phyloP scores from a whole-genome alignment of 2,888 invertebrate genomes.

The Cacoxenus indagator region DNA sequence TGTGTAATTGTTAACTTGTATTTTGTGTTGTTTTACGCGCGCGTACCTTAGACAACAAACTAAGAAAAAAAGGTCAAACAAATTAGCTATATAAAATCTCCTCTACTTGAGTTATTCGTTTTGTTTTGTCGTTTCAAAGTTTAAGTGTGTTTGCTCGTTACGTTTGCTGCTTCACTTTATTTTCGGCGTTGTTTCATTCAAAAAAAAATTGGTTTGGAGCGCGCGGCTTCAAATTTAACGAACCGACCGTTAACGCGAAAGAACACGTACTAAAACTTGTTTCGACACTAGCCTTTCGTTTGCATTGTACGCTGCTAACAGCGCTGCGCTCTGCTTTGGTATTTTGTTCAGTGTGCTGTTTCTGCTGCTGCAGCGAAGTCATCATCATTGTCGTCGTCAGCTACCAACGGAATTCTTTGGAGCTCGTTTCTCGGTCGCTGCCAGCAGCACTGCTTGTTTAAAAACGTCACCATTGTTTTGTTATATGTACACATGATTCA shows the following conservation, averaged over 20 bases:
- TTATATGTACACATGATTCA: background rate
- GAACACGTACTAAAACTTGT: conserved; percentile 71
- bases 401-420: no score
- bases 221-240: conserved; percentile 47
- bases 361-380: background rate
- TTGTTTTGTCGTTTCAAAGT: no score
- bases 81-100: no score
- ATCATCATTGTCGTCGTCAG: no score
- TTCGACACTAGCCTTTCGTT: conserved; percentile 24
- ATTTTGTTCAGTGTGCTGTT: no score
- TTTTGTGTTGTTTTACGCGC: conserved; percentile 12
- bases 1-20: conserved; percentile 31
- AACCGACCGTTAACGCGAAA: conserved; percentile 70
- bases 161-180: no score
- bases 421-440: background rate
- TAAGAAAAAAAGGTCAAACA: no score
- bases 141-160: no score
- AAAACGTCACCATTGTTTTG: background rate
- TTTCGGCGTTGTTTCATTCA: no score
- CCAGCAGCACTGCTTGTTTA: background rate
- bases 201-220: conserved; percentile 28
- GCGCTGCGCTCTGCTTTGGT: no score
- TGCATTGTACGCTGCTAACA: background rate
- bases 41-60: background rate
- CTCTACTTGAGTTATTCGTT: no score